A percentile compares a stretch with the other conserved stretches of the same genome.
Evolutionary conservation across 2,888 invertebrate genomes (phyloP).

Genomic region (Zeuzera pyrina): DNA sequence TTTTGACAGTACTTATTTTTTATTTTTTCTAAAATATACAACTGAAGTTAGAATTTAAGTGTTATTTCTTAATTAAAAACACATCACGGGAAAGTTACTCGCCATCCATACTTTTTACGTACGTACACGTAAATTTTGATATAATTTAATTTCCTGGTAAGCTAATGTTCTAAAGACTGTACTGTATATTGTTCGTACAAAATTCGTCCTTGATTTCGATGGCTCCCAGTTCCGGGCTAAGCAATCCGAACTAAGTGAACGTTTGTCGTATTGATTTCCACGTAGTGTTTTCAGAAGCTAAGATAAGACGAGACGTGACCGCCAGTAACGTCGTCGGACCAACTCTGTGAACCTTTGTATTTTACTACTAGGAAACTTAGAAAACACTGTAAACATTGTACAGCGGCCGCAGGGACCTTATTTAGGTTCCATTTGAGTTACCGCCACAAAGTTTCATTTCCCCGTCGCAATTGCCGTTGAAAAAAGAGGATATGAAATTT

Average conservation of each 20-base stretch:
- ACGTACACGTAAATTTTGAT: too few relatives aligned
- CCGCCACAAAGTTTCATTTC: not conserved
- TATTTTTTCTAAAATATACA: too few relatives aligned
- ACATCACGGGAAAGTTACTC: too few relatives aligned
- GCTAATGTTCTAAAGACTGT: too few relatives aligned
- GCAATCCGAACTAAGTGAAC: constrained; percentile 51
- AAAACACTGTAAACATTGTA: constrained; percentile 28
- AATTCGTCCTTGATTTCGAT: constrained; percentile 8
- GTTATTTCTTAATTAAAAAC: too few relatives aligned
- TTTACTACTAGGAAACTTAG: constrained; percentile 20
- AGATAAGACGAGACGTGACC: constrained; percentile 59
- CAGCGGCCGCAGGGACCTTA: constrained; percentile 19
- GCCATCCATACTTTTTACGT: too few relatives aligned
- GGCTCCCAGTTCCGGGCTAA: constrained; percentile 25
- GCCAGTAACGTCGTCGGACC: constrained; percentile 33
- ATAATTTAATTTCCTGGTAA: too few relatives aligned
- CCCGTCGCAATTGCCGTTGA: too few relatives aligned
- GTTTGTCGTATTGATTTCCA: constrained; percentile 54
- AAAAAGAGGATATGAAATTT: too few relatives aligned
- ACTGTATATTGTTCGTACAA: too few relatives aligned
- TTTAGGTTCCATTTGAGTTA: not conserved
- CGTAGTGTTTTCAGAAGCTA: constrained; percentile 51
- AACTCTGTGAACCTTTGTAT: constrained; percentile 37
- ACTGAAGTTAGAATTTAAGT: too few relatives aligned
- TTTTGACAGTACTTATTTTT: too few relatives aligned